These are phyloP conservation scores for Hippopotamyrus pictus DNA, from an alignment of 2,797 vertebrate genomes.

Conservation along the genomic window DNA sequence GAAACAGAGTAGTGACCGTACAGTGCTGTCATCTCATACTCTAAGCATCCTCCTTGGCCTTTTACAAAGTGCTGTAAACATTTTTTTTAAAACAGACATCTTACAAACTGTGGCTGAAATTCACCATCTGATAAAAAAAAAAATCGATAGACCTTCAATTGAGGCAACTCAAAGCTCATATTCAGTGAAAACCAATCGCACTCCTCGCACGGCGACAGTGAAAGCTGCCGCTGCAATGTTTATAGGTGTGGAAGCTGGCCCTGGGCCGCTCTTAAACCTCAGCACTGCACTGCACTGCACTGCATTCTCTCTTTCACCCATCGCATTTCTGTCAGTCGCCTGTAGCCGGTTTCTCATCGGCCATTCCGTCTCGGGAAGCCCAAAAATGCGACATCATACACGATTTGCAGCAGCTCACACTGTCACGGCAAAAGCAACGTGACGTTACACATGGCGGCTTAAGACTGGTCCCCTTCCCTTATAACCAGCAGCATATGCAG, in stretches of 20 bases:
- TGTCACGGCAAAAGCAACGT: neutral
- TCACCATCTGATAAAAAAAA: neutral
- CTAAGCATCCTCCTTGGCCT: neutral
- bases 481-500: neutral
- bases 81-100: neutral
- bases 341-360: neutral
- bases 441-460: neutral
- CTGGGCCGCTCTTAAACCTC: neutral
- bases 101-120: slow-evolving; percentile 6
- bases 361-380: neutral
- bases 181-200: neutral
- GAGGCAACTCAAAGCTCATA: neutral
- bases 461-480: neutral
- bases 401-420: neutral
- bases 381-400: neutral
- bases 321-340: neutral
- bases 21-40: neutral
- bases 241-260: neutral
- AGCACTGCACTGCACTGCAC: neutral
- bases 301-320: neutral
- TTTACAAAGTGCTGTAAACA: neutral
- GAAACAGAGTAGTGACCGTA: neutral
- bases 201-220: neutral
- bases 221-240: neutral
- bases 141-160: slow-evolving; percentile 1